Percentiles rank a stretch among this genome's conserved stretches.
These are phyloP conservation scores for Oligia strigilis DNA, from an alignment of 2,888 invertebrate genomes.

Conservation along the genomic window DNA sequence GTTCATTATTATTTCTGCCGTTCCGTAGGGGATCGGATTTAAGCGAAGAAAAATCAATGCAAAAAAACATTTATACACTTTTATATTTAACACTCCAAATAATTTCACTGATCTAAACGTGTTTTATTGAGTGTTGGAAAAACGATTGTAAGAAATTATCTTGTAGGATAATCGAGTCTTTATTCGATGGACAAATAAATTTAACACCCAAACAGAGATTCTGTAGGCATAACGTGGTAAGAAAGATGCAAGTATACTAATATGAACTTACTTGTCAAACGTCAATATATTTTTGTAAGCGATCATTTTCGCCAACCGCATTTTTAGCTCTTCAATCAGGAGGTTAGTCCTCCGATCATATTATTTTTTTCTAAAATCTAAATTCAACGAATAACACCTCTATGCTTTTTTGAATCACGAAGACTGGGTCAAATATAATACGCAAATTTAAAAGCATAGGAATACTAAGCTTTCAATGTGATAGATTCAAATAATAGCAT, in stretches of 20 bases:
- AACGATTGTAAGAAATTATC: slow-evolving; percentile 28
- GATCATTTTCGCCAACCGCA: slow-evolving; percentile 30
- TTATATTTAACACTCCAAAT: slow-evolving; percentile 45
- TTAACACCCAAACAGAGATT: slow-evolving; percentile 35
- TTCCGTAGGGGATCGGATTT: background rate
- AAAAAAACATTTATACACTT: slow-evolving; percentile 28
- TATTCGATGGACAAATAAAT: slow-evolving; percentile 12
- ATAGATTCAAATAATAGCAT: slow-evolving; percentile 41
- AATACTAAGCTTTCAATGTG: slow-evolving; percentile 61
- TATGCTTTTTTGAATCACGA: background rate
- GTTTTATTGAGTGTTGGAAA: background rate
- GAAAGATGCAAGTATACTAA: slow-evolving; percentile 26
- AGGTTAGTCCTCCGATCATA: background rate
- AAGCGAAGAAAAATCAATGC: background rate
- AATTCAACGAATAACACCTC: background rate
- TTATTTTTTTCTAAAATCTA: background rate
- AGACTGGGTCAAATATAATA: slow-evolving; percentile 7
- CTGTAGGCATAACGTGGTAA: slow-evolving; percentile 15
- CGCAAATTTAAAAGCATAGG: slow-evolving; percentile 21
- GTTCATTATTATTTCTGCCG: slow-evolving; percentile 8
- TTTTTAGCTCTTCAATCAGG: slow-evolving; percentile 24
- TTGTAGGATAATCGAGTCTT: slow-evolving; percentile 3
- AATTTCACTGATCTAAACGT: slow-evolving; percentile 44
- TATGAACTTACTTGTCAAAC: slow-evolving; percentile 51
- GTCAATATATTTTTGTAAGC: slow-evolving; percentile 58